Base-by-base conservation (phyloP, 2,888 invertebrate genomes). In the Pristionchus maxplancki region DNA sequence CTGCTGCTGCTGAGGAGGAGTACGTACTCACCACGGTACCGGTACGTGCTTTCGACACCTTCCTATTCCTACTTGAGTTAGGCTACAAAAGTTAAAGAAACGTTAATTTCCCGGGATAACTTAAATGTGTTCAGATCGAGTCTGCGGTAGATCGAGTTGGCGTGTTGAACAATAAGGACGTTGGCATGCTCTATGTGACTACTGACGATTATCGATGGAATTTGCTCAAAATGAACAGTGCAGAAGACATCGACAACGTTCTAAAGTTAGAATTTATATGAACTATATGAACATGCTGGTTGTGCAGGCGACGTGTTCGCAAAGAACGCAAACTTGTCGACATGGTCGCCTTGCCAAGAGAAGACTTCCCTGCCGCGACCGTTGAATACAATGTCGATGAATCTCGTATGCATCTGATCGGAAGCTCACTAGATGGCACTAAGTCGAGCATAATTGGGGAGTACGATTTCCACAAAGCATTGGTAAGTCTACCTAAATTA, bases 201-300 rank as follows among this genome's bases (percentile, higher is more conserved):
- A 87, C 71, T 9, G 87, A 87, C 20, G 87, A 87, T n/a, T 40
- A 28, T 28, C 24, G 50, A 48, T 87, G 87, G 87, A 87, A 53
- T 50, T 50, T 87, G 24, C 71, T 87, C 50, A 71, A 48, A 37
- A 87, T 87, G 87, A 87, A 87, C 40, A 37, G 31, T 9, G 5
- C 50, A 2, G 87, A 87, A 31, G 87, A 87, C 31, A 48, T 87
- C 50, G 87, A 87, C 53, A 67, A 58, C 15, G 31, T 87, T 28
- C 37, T 71, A 71, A 87, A 34, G 87, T 87, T 11, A n/a, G 74
- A n/a, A 44, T 11, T 44, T 44, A 44, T 44, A 44, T 44, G n/a
- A n/a, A n/a, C n/a, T n/a, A n/a, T n/a, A n/a, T n/a, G n/a, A n/a
- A n/a, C n/a, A n/a, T n/a, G n/a, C n/a, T n/a, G n/a, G n/a, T n/a